Conservation (phyloP, 1,140 invertebrate genomes). For the Zaprionus inermis region DNA sequence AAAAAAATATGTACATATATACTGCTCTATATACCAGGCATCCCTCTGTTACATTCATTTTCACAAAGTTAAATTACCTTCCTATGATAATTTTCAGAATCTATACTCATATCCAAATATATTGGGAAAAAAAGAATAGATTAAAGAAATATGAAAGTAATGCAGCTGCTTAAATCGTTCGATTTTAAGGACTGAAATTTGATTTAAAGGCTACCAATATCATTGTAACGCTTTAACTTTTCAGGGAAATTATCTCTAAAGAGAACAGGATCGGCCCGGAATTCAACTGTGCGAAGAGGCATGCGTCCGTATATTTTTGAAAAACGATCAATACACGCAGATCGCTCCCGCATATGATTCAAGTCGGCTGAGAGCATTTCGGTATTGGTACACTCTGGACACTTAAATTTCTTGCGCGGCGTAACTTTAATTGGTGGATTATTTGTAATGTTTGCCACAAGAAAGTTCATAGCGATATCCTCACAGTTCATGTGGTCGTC, state of each 20-base stretch:
- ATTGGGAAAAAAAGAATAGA: too few species aligned
- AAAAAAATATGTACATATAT: too few species aligned
- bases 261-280: conserved; percentile 96
- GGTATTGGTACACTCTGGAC: conserved; percentile 96
- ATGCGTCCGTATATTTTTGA: conserved; percentile 92
- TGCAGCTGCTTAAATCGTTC: too few species aligned
- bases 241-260: conserved; percentile 95
- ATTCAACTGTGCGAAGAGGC: conserved; percentile 95
- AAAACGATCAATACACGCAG: conserved; percentile 96
- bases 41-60: too few species aligned
- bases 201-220: conserved; percentile 92
- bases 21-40: too few species aligned
- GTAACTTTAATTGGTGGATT: conserved; percentile 98
- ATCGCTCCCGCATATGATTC: conserved; percentile 96
- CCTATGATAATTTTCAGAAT: too few species aligned
- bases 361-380: conserved; percentile 97
- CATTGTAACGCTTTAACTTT: conserved; percentile 94
- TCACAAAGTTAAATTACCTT: too few species aligned
- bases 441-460: conserved; percentile 94
- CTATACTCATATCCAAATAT: too few species aligned
- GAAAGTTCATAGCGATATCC: conserved; percentile 97
- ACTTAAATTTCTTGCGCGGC: conserved; percentile 99
- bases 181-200: conserved; percentile 1
- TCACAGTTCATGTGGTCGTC: conserved; percentile 97
- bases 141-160: too few species aligned